Evolutionary conservation across 1,140 invertebrate genomes (phyloP).

Genomic region (Bathynomus jamesi): DNA sequence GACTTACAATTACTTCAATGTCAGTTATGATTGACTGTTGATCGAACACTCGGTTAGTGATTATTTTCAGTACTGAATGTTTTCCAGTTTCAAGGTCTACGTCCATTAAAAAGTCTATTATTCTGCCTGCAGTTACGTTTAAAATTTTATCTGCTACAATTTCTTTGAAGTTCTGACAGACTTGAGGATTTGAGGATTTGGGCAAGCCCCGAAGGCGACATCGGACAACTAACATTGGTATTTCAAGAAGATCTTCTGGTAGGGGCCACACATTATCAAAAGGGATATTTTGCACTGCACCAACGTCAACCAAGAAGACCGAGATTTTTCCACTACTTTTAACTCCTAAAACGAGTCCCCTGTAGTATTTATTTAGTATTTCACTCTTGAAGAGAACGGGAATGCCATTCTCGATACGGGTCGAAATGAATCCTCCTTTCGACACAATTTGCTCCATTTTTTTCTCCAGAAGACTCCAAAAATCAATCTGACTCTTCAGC

Average conservation of each 20-base stretch:
- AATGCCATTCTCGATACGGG: neutral
- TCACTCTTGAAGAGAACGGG: neutral
- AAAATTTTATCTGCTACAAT: neutral
- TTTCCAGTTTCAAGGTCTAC: neutral
- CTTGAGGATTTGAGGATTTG: neutral
- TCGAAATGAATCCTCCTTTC: neutral
- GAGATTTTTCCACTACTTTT: too few relatives aligned
- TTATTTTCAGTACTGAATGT: neutral
- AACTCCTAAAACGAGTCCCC: too few relatives aligned
- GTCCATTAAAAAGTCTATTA: neutral
- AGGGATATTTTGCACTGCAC: neutral
- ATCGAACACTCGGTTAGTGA: neutral
- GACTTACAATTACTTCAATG: neutral
- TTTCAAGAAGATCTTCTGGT: neutral
- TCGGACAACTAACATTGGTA: neutral
- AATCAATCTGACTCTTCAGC: neutral
- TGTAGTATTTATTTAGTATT: neutral
- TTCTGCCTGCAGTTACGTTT: neutral
- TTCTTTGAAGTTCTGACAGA: neutral
- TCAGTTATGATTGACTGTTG: neutral
- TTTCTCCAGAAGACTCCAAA: neutral
- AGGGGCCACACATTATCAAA: neutral
- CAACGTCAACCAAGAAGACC: neutral
- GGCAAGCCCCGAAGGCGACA: neutral
- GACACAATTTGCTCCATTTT: neutral